Base-by-base conservation (phyloP, 2,797 vertebrate genomes). In the Arnoldichthys spilopterus region DNA sequence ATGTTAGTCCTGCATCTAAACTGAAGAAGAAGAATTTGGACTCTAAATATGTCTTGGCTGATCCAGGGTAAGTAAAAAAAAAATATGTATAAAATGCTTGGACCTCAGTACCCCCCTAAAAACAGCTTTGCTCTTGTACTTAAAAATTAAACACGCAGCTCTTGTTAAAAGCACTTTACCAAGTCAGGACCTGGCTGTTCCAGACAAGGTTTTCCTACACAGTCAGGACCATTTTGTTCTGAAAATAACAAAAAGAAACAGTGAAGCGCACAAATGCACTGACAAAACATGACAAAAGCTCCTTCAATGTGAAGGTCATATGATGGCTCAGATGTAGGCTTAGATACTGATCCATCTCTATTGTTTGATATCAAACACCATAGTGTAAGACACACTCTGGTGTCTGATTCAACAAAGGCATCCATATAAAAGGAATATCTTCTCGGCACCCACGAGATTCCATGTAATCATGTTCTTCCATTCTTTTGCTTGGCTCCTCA, bases 391-490 rank as follows among this genome's bases (percentile, higher is more conserved):
- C 43, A 40, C 30, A 62, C 30, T 61, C 45, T 30, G 11, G 28
- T n/a, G 54, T 59, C 69, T 58, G 6, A 24, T 66, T 72, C 26
- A 79, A 69, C 68, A 81, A 71, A 80, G 71, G 18, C 30, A 12
- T 58, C 40, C 11, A 12, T 61, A 18, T 68, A 26, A 15, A 67
- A 12, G 1, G 13, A 40, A 16, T 20, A 70, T 47, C 51, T 74
- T 30, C 59, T 53, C 37, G 58, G 71, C 66, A 45, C 53, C 32
- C 72, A 49, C 45, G 34, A 77, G 73, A 79, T 82, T 64, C 67
- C 49, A 63, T 79, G 76, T 72, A 77, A 71, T 77, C 64, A 77
- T 67, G 71, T 74, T 81, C 70, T 32, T 74, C 47, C 37, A 54
- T 61, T 74, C 76, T 73, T 76, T 59, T 59, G 37, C 43, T 58